These are phyloP conservation scores for Cydia strobilella DNA, from an alignment of 1,140 invertebrate species.

Conservation along the genomic window DNA sequence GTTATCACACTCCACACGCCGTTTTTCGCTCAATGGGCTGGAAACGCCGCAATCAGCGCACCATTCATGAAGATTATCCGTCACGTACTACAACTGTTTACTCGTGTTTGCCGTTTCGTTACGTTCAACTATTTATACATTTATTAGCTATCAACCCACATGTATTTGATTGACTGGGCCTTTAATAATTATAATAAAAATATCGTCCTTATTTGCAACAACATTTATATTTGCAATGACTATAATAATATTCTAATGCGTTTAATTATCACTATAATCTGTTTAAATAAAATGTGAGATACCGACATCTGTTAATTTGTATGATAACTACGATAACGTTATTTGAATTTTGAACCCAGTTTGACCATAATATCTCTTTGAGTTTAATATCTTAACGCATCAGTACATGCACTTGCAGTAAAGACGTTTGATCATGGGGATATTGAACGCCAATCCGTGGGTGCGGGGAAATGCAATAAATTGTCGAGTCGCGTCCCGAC, in stretches of 20 bases:
- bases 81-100: slow-evolving; percentile 22
- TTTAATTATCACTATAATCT: too few species aligned
- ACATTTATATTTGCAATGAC: too few species aligned
- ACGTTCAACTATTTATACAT: slow-evolving; percentile 6
- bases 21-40: slow-evolving; percentile 39
- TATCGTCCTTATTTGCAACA: too few species aligned
- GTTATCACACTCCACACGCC: slow-evolving; percentile 44
- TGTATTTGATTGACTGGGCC: not conserved
- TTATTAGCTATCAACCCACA: slow-evolving; percentile 18
- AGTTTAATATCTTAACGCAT: not conserved
- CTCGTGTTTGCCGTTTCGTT: slow-evolving; percentile 25
- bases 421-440: slow-evolving; percentile 56
- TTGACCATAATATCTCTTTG: too few species aligned
- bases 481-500: slow-evolving; percentile 48
- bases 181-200: not conserved
- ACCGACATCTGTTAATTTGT: too few species aligned
- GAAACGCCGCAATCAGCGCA: slow-evolving; percentile 32
- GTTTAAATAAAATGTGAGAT: too few species aligned
- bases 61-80: slow-evolving; percentile 30
- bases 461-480: slow-evolving; percentile 66
- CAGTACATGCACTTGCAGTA: slow-evolving; percentile 48
- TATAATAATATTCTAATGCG: too few species aligned
- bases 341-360: too few species aligned
- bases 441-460: slow-evolving; percentile 56
- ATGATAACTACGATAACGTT: too few species aligned